Evolutionary conservation across 2,888 invertebrate genomes (phyloP), one percentile per base, ranked within the genome.

Genomic region (Eumacrocentrus americanus): DNA sequence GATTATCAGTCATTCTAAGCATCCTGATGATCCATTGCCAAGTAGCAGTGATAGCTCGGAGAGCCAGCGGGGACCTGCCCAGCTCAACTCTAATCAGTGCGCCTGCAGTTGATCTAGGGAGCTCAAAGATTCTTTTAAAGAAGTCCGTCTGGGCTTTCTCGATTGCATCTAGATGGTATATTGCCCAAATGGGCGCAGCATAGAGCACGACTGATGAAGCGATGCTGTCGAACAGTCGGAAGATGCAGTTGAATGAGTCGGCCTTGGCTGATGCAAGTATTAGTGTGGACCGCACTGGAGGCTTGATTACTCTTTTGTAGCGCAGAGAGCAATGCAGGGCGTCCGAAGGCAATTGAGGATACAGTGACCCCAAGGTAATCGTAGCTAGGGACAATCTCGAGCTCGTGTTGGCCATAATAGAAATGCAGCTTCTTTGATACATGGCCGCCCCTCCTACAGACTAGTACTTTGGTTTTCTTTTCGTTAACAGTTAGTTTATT

Each of bases 121-220:
- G 25, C 14, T 37, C 23, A 9, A 50, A 20, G n/a, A 40, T 2
- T 12, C 23, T 11, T 46, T 61, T 52, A 34, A 38, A 61, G 35
- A 52, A 58, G 6, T 44, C n/a, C 6, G 12, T 18, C 25, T 61
- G 57, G 3, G 35, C 50, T n/a, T 18, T 40, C 12, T 61, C 53
- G n/a, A 58, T 35, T 34, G n/a, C 11, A 5, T 58, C 51, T 4
- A 51, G 22, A 12, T 58, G 52, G n/a, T 52, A 48, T 18, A 57
- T n/a, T 9, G 37, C 50, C 57, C 50, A 57, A n/a, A 22, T 47
- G 5, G 48, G 38, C 2, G 47, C 38, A 7, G 40, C 57, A 22
- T 57, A 37, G 12, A 40, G 23, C 2, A 14, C 22, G 2, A 12
- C 18, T 3, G 47, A n/a, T 3, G 48, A 25, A 2, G 22, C 40